Conservation (phyloP, 1,140 invertebrate species). For the Drosophila burlai region DNA sequence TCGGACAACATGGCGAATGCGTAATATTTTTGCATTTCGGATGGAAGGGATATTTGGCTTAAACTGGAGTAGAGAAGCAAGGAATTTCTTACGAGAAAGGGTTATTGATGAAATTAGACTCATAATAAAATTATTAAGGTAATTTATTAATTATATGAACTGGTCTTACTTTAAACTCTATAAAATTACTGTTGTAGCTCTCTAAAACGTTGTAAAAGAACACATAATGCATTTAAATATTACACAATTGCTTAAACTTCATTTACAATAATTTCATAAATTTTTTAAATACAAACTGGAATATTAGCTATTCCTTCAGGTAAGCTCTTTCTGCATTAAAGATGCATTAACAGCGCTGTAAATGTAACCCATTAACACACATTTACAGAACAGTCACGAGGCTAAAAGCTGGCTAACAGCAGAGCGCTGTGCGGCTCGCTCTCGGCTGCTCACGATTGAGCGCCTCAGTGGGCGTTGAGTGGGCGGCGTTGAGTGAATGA, state of each 20-base stretch:
- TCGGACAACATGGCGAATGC: conserved; percentile 34
- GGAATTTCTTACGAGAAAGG: background rate
- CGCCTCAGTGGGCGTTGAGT: conserved; percentile 21
- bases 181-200: no score
- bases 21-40: conserved; percentile 3
- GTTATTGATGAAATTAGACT: background rate
- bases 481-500: conserved; percentile 33
- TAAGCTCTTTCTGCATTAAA: background rate
- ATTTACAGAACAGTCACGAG: conserved; percentile 47
- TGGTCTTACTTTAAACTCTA: background rate
- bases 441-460: conserved; percentile 13
- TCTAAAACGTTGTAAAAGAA: rapidly evolving
- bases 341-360: conserved; percentile 34
- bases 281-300: background rate
- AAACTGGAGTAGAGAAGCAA: background rate
- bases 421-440: conserved; percentile 5
- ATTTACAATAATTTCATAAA: no score
- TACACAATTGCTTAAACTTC: no score
- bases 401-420: conserved; percentile 52
- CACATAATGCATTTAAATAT: background rate
- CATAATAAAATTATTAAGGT: background rate
- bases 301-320: background rate
- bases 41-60: background rate
- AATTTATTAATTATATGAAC: background rate
- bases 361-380: conserved; percentile 65